Evolutionary conservation across 1,140 invertebrate species (phyloP), one percentile per base, ranked within the genome.

Genomic region (Zophobas atratus): DNA sequence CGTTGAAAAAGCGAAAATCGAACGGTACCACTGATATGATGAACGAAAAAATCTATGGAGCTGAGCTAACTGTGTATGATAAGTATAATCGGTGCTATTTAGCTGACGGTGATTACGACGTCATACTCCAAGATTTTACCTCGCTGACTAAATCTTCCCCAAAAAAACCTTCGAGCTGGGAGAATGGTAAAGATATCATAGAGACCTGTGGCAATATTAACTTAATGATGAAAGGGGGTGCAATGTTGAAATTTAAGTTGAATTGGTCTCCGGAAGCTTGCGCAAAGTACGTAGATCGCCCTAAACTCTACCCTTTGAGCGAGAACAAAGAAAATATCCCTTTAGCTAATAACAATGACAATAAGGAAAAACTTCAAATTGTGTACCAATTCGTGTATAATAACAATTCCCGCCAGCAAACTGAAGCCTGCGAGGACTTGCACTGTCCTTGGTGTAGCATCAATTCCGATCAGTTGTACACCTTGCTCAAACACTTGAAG

Each of bases 381-480:
- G 94, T 97, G 76, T 99, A 98, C 88, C 96, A 98, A 87, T 98
- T 99, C 88, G 91, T 97, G 76, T 98, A 98, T 84, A 97, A 97
- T 86, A 98, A 97, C 86, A 97, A 97, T 85, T 96, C 94, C 43
- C 89, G 96, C 38, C 97, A 98, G 86, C 96, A 98, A 87, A 99
- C 97, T 0, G 97, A 98, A 87, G 95, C 96, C 33, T 93, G 95
- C 48, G 94, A 96, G 82, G 96, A 98, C 88, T 89, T 98, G 6
- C 92, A 94, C 81, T 99, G 97, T 86, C 97, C 97, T 1, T 99
- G 97, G 97, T 99, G 97, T 85, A 95, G 93, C 0, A 87, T 98
- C 3, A 95, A 98, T 85, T 98, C 97, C 84, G 91, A 93, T 35
- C 91, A 92, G 63, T 88, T 98, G 0, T 98, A 98, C 87, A 94